Conservation (phyloP, 2,888 invertebrate genomes). For the Meteorus colon region DNA sequence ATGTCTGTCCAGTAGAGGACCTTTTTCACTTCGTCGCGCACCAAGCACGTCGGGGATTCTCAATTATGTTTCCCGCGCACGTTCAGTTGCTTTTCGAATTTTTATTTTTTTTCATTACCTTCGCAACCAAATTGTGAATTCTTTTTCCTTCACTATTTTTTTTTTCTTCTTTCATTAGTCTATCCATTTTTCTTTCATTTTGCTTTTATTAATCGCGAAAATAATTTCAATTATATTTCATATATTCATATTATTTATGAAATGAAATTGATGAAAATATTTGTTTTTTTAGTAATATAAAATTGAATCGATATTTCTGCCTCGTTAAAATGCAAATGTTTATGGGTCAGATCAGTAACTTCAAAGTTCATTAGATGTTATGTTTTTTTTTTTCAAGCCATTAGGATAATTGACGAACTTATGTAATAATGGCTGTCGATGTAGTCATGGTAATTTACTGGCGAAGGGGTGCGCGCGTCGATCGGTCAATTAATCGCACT, state of each 20-base stretch:
- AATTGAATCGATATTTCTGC: too few relatives aligned
- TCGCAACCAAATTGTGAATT: too few relatives aligned
- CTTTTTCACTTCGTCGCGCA: slow-evolving; percentile 29
- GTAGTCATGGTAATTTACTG: neutral
- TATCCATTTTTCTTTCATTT: neutral
- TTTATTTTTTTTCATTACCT: neutral
- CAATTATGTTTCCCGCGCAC: slow-evolving; percentile 12
- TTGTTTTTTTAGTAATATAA: too few relatives aligned
- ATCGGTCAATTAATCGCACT: slow-evolving; percentile 4
- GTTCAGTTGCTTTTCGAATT: neutral
- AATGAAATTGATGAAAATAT: too few relatives aligned
- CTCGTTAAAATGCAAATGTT: too few relatives aligned
- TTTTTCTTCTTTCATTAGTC: neutral
- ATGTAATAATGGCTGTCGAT: neutral
- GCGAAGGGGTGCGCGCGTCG: slow-evolving; percentile 2
- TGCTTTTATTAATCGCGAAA: too few relatives aligned
- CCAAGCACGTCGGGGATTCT: neutral
- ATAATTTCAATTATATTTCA: too few relatives aligned
- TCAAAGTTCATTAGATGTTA: too few relatives aligned
- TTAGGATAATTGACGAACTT: neutral
- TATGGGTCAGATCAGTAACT: too few relatives aligned
- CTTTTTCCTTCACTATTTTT: neutral
- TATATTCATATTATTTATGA: too few relatives aligned
- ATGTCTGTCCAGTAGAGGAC: slow-evolving; percentile 8
- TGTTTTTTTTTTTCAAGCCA: neutral